These are phyloP conservation scores for Ferrisia virgata DNA, from an alignment of 2,888 invertebrate species.

Conservation along the genomic window DNA sequence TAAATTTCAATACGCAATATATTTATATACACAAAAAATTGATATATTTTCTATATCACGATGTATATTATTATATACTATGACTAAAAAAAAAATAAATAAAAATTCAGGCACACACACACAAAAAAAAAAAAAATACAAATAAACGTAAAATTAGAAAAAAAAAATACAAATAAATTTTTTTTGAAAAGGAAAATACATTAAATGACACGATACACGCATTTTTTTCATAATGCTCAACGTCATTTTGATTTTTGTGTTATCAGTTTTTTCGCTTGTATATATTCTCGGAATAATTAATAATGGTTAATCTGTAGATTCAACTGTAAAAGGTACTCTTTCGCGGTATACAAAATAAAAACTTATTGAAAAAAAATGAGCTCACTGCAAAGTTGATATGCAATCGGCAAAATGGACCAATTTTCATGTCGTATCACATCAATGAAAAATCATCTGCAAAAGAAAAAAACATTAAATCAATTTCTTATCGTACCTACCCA, in stretches of 20 bases:
- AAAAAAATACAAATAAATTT: constrained; percentile 32
- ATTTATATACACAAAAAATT: constrained; percentile 38
- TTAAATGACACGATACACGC: neutral
- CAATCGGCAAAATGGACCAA: constrained; percentile 40
- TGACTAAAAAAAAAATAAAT: constrained; percentile 38
- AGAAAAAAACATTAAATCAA: neutral
- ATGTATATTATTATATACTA: constrained; percentile 32
- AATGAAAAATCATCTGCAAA: constrained; percentile 35
- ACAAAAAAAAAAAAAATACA: constrained; percentile 24
- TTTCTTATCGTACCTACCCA: too few relatives aligned
- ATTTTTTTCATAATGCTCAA: neutral
- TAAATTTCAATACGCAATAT: neutral
- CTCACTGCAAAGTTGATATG: constrained; percentile 44
- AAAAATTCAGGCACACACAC: constrained; percentile 44
- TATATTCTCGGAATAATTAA: neutral
- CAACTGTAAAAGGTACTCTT: neutral
- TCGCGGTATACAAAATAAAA: constrained; percentile 10
- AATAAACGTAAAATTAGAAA: constrained; percentile 23
- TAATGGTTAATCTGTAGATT: neutral
- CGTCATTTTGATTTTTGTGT: neutral
- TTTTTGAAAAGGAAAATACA: constrained; percentile 18
- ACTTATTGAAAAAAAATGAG: constrained; percentile 31
- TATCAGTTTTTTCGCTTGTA: neutral
- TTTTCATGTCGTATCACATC: constrained; percentile 41
- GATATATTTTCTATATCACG: constrained; percentile 40